Evolutionary conservation across 1,140 invertebrate species (phyloP).

Genomic region (Bombus terrestris): DNA sequence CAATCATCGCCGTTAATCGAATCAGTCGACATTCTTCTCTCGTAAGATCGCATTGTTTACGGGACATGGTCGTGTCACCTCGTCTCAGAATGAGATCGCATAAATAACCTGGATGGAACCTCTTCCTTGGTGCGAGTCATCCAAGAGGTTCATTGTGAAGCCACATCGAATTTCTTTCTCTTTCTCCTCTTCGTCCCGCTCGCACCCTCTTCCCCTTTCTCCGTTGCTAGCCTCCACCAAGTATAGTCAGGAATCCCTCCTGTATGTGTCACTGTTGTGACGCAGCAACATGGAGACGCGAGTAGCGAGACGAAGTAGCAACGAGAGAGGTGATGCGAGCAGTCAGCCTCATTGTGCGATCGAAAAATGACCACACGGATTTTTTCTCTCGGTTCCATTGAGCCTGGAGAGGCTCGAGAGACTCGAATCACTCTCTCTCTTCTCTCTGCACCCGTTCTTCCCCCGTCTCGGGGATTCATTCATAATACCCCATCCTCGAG

Average conservation of each 20-base stretch:
- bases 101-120: slow-evolving; percentile 60
- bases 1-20: slow-evolving; percentile 68
- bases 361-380: slow-evolving; percentile 77
- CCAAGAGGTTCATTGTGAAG: slow-evolving; percentile 35
- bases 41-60: slow-evolving; percentile 66
- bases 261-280: slow-evolving; percentile 66
- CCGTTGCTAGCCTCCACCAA: slow-evolving; percentile 21
- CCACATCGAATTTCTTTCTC: slow-evolving; percentile 29
- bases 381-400: slow-evolving; percentile 76
- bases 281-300: slow-evolving; percentile 62
- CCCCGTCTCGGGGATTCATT: slow-evolving; percentile 61
- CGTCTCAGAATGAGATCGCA: slow-evolving; percentile 63
- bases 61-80: slow-evolving; percentile 62
- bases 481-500: slow-evolving; percentile 69
- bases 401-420: slow-evolving; percentile 70
- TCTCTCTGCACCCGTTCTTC: slow-evolving; percentile 45
- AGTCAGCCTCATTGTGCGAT: slow-evolving; percentile 59
- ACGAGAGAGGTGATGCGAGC: slow-evolving; percentile 23
- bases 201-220: background rate
- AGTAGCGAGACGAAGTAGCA: slow-evolving; percentile 28
- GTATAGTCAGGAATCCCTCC: slow-evolving; percentile 50
- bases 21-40: slow-evolving; percentile 50
- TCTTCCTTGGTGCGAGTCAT: slow-evolving; percentile 61
- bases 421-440: slow-evolving; percentile 71
- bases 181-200: slow-evolving; percentile 25